Evolutionary conservation across 2,888 invertebrate genomes (phyloP).

Genomic region (Venusia cambrica): DNA sequence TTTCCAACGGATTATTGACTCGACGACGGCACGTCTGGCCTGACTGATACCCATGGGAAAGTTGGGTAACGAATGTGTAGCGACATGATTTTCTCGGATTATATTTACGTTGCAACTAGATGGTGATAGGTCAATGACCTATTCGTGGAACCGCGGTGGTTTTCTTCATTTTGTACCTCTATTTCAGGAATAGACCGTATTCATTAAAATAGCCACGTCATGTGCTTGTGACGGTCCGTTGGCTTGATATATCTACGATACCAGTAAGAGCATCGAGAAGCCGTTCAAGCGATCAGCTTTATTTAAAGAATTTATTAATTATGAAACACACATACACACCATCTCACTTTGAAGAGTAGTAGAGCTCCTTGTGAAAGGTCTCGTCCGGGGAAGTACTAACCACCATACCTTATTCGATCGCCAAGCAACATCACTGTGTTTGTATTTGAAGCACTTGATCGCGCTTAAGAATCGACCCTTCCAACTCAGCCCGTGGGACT

Average conservation of each 20-base stretch:
- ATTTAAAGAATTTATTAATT: too few species aligned
- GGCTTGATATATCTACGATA: slow-evolving; percentile 21
- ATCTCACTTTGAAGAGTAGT: too few species aligned
- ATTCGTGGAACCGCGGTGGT: slow-evolving; percentile 17
- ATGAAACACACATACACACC: too few species aligned
- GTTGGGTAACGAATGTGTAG: slow-evolving; percentile 53
- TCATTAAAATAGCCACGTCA: slow-evolving; percentile 35
- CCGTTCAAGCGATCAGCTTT: background rate
- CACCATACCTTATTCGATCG: too few species aligned
- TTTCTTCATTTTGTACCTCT: slow-evolving; percentile 42
- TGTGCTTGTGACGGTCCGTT: slow-evolving; percentile 20
- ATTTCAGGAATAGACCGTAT: slow-evolving; percentile 37
- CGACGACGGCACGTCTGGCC: slow-evolving; percentile 60
- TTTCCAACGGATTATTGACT: slow-evolving; percentile 56
- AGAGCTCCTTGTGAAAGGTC: too few species aligned
- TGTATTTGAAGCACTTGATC: too few species aligned
- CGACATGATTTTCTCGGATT: slow-evolving; percentile 48
- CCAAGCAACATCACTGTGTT: too few species aligned
- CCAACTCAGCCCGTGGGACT: too few species aligned
- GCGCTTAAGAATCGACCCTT: too few species aligned
- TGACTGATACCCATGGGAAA: slow-evolving; percentile 54
- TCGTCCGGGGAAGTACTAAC: too few species aligned
- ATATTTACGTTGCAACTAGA: slow-evolving; percentile 52
- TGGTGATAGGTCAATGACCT: slow-evolving; percentile 48
- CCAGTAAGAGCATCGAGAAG: background rate